Evolutionary conservation across 2,888 invertebrate species (phyloP), one percentile per base, ranked within the genome.

Genomic region (Harpagoxenus sublaevis): DNA sequence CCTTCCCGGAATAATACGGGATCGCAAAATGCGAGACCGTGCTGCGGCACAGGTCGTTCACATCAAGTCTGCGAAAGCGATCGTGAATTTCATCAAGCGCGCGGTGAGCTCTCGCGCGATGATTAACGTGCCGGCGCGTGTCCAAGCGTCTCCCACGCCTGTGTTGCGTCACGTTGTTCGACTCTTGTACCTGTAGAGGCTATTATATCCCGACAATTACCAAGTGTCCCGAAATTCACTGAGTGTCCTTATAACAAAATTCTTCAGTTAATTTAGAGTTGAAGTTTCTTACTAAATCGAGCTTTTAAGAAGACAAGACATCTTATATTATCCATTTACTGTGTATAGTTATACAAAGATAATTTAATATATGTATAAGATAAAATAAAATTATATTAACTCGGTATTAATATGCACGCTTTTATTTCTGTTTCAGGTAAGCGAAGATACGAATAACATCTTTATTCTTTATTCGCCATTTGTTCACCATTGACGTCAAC

Each of bases 351-450:
- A 8, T 39, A 39, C 15, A 45, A 45, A 45, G 2, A 23, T 71
- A 65, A 63, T 62, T 62, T 45, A 12, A 15, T 71, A 15, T 12
- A 65, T 23, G 53, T n/a, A 31, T 55, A 9, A 31, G 1, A 2
- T 65, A 42, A 63, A 31, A 18, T 55, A 15, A 15, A 57, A 35
- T n/a, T 31, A 42, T 31, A 23, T 31, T 10, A 39, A n/a, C 45
- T 8, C 35, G 18, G 39, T 73, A 71, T 83, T 90, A 89, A 88
- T 62, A 45, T 75, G 45, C 53, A 5, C 63, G 57, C 23, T 75
- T 65, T 86, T 77, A 87, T 92, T 92, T 92, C 85, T 92, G 92
- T 93, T 92, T 79, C 90, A 92, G 91, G 92, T 92, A 90, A 93
- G 92, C 88, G 84, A 62, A 86, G 78, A 70, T 55, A 55, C 5